Evolutionary conservation across 2,113 vertebrate species (phyloP).

Genomic region (Pontoporia blainvillei): DNA sequence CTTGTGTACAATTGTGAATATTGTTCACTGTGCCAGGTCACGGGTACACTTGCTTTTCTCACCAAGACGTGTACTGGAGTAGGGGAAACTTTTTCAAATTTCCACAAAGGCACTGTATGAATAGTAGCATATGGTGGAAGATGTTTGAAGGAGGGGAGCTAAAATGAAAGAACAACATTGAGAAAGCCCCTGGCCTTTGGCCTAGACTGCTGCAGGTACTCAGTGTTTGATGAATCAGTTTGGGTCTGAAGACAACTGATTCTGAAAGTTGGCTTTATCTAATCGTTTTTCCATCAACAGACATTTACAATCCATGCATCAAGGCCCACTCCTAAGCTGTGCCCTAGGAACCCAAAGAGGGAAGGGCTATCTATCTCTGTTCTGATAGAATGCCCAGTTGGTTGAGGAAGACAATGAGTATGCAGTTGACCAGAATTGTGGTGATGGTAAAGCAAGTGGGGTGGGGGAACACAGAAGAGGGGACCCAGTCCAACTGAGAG

Average conservation of each 20-base stretch:
- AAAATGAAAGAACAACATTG: background rate
- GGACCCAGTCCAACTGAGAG: background rate
- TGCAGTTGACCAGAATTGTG: background rate
- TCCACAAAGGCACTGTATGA: background rate
- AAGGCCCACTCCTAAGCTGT: background rate
- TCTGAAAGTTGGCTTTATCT: background rate
- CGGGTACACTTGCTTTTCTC: background rate
- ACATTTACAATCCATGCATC: constrained; percentile 13
- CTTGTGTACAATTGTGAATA: background rate
- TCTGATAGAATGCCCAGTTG: constrained; percentile 8
- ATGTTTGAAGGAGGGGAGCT: constrained; percentile 70
- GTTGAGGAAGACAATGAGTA: background rate
- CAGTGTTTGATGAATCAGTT: background rate
- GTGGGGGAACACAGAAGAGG: background rate
- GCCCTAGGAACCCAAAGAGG: background rate
- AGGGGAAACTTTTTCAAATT: background rate
- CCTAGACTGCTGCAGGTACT: background rate
- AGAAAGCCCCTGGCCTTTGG: background rate
- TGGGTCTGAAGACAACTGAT: background rate
- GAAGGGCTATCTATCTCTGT: background rate
- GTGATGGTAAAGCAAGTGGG: background rate
- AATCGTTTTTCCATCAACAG: constrained; percentile 1
- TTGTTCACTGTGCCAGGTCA: background rate
- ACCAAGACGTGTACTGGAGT: background rate
- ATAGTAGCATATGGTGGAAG: constrained; percentile 77